A percentile compares a stretch with the other conserved stretches of the same genome.
Evolutionary conservation across 2,113 vertebrate genomes (phyloP).

Genomic region (Myotis brandtii): DNA sequence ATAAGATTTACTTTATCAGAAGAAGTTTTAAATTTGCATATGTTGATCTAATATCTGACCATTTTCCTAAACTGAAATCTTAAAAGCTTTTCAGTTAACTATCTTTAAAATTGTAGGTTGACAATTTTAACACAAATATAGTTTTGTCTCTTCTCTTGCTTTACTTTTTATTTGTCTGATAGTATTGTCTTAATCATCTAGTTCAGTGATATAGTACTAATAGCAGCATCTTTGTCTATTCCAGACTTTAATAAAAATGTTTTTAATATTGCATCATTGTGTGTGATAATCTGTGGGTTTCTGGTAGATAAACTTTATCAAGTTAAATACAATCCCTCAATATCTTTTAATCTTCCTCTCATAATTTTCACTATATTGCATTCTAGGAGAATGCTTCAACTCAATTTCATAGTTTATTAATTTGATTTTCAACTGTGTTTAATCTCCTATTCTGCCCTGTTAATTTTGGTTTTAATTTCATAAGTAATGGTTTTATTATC

Average conservation of each 20-base stretch:
- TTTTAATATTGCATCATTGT: neutral
- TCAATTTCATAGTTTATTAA: slow-evolving; percentile 52
- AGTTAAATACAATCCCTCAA: neutral
- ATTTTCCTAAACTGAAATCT: neutral
- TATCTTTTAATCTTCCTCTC: neutral
- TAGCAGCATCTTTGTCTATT: neutral
- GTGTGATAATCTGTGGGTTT: neutral
- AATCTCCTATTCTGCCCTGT: neutral
- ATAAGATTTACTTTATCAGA: slow-evolving; percentile 16
- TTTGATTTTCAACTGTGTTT: slow-evolving; percentile 6
- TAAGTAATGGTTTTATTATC: slow-evolving; percentile 35
- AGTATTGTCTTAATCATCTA: neutral
- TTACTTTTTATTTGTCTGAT: neutral
- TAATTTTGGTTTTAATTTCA: slow-evolving; percentile 47
- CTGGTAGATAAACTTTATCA: neutral
- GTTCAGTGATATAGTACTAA: neutral
- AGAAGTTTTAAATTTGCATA: neutral
- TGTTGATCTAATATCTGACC: neutral
- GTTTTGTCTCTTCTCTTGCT: neutral
- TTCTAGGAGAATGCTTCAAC: neutral
- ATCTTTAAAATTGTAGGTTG: neutral
- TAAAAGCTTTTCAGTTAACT: neutral
- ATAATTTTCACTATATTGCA: neutral
- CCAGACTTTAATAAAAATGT: neutral
- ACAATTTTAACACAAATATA: neutral